Base-by-base conservation (phyloP, 2,113 vertebrate species). In the Neofelis nebulosa region DNA sequence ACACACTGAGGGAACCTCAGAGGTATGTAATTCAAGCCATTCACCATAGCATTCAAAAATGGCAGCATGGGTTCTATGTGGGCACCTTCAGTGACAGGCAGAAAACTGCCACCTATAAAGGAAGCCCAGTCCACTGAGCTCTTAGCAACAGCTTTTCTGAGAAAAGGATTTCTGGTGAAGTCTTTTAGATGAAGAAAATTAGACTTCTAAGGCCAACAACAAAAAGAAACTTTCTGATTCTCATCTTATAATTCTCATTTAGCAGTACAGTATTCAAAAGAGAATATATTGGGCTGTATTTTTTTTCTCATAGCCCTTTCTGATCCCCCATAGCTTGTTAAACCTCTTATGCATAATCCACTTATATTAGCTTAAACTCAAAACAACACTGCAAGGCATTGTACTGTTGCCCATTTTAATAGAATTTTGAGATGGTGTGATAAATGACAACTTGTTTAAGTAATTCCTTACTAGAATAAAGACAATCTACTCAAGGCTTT, bases 291-390 rank as follows among this genome's bases (percentile, higher is more conserved):
- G 23, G 66, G 2, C 69, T 82, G 65, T 18, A 66, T 93, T 93
- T 96, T 38, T 92, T 95, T 52, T 61, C 19, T 78, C 18, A 73
- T 78, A 85, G 89, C 73, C 36, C 48, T 91, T 92, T 85, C 83
- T 95, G 66, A 89, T 97, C 31, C 66, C 82, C 81, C n/a, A 71
- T 15, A 89, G 83, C 65, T 92, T 94, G 55, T 90, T 95, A 94
- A 98, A 95, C 90, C 76, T 97, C 92, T 97, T 97, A 90, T 8
- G 7, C n/a, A 50, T 97, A 97, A 97, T 92, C 88, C 76, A 92
- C 92, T 96, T 97, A 81, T 41, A 84, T 88, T 97, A 89, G 88
- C 65, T 97, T 98, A 96, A 76, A 93, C 36, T 91, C 33, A 73
- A 80, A 96, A 38, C n/a, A 84, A 27, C 65, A 68, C 65, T 27